phyloP scores from a whole-genome alignment of 2,797 vertebrate species.

The Hipposideros larvatus region DNA sequence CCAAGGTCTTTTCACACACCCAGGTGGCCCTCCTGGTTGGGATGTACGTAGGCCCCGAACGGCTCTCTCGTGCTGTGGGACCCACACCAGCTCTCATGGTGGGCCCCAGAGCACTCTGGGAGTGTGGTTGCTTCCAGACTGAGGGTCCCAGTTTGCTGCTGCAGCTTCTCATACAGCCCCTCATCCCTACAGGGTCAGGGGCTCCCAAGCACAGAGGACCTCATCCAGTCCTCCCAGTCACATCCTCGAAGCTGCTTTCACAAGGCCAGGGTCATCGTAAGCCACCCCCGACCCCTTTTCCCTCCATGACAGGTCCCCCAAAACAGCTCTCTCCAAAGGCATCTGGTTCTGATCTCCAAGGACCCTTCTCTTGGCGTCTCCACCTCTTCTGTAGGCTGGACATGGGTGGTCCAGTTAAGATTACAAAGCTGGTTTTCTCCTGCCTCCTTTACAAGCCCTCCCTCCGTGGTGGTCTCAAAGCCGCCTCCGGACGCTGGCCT shows the following conservation, averaged over 20 bases:
- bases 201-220: background rate
- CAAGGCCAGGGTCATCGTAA: background rate
- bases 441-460: background rate
- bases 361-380: background rate
- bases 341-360: fast-evolving
- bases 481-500: fast-evolving
- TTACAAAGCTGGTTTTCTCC: no score
- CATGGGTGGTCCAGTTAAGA: no score
- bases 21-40: background rate
- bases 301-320: background rate
- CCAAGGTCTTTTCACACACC: fast-evolving
- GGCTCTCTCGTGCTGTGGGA: background rate
- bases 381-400: fast-evolving
- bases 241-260: background rate
- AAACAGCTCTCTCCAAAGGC: background rate
- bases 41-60: background rate
- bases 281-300: background rate
- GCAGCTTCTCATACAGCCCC: background rate
- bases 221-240: background rate
- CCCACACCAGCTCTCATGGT: fast-evolving
- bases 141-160: no score
- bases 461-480: fast-evolving
- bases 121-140: fast-evolving
- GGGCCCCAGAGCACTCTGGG: background rate
- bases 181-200: background rate